Evolutionary conservation across 2,113 vertebrate genomes (phyloP).

Genomic region (Todiramphus saurophagus): DNA sequence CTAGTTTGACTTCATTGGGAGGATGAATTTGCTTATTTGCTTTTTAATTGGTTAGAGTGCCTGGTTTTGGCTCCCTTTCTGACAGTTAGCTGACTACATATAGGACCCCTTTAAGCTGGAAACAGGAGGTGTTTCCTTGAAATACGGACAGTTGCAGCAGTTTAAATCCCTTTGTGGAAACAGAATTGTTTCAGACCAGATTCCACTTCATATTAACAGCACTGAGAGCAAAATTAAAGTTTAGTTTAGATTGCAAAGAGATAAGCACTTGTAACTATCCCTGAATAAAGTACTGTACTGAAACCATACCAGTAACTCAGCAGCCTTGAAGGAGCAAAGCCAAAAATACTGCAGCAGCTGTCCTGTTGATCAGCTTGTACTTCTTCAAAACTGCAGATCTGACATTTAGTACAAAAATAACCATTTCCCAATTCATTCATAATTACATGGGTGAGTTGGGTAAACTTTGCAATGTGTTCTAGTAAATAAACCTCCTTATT

Average conservation of each 20-base stretch:
- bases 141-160: neutral
- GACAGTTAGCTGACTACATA: neutral
- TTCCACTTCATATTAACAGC: neutral
- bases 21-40: neutral
- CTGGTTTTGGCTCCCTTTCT: neutral
- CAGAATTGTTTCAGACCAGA: neutral
- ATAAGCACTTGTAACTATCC: neutral
- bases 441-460: neutral
- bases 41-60: neutral
- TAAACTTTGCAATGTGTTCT: neutral
- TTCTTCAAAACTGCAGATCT: neutral
- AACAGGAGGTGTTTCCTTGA: neutral
- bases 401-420: neutral
- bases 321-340: neutral
- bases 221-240: neutral
- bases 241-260: neutral
- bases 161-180: neutral
- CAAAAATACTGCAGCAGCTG: conserved; percentile 22
- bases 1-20: neutral
- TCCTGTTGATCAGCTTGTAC: neutral
- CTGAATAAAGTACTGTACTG: neutral
- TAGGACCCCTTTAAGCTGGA: neutral
- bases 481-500: neutral
- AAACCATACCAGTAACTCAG: neutral
- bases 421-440: neutral